These are phyloP conservation scores for Aradophagus sp. DNA, from an alignment of 1,140 invertebrate genomes.

Conservation along the genomic window DNA sequence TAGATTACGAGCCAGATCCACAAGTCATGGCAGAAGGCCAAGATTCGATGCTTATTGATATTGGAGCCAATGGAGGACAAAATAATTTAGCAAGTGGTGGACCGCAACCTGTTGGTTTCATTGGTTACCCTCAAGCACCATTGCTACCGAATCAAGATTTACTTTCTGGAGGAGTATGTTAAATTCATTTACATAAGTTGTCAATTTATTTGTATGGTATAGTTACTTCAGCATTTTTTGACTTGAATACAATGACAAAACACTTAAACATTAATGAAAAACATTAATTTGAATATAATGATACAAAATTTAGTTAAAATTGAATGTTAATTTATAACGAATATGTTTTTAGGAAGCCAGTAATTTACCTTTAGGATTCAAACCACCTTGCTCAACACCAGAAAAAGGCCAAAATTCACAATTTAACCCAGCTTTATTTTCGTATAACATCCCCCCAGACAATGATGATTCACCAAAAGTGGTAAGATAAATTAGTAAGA, in stretches of 20 bases:
- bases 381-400: constrained; percentile 63
- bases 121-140: constrained; percentile 84
- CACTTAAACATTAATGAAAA: too few species aligned
- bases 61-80: constrained; percentile 75
- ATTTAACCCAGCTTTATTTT: constrained; percentile 77
- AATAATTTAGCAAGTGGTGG: constrained; percentile 77
- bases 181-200: constrained; percentile 1
- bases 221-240: too few species aligned
- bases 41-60: constrained; percentile 88
- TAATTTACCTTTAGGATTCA: constrained; percentile 71
- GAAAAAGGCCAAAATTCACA: constrained; percentile 69
- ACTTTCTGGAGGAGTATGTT: constrained; percentile 58
- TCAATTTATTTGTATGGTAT: constrained; percentile 9
- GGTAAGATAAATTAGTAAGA: constrained; percentile 56
- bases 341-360: constrained; percentile 56
- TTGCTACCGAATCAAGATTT: constrained; percentile 75
- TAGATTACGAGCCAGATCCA: constrained; percentile 94
- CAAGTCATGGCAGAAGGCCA: constrained; percentile 91
- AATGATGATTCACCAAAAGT: constrained; percentile 70
- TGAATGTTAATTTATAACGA: constrained; percentile 37
- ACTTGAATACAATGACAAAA: too few species aligned
- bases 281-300: too few species aligned
- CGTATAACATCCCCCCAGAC: constrained; percentile 81
- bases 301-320: too few species aligned
- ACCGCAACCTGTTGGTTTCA: constrained; percentile 85